These are phyloP conservation scores for Lithobius niger DNA, from an alignment of 1,140 invertebrate genomes.

Conservation along the genomic window DNA sequence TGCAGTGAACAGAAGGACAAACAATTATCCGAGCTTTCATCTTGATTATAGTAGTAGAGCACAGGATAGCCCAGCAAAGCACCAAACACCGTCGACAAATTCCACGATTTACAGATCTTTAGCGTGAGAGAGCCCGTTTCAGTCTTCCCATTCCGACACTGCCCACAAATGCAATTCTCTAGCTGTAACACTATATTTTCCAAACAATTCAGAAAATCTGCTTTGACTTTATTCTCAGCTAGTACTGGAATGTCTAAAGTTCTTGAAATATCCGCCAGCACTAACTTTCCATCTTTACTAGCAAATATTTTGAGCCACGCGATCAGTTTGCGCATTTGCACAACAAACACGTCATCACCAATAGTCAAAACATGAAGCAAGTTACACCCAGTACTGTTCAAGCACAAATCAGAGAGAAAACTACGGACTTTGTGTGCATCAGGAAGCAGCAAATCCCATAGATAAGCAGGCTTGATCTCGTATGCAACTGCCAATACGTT, in stretches of 20 bases:
- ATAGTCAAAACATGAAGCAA: neutral
- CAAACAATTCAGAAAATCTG: neutral
- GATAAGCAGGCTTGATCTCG: slow-evolving; percentile 19
- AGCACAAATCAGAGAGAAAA: neutral
- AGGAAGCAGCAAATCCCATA: slow-evolving; percentile 17
- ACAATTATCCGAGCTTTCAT: neutral
- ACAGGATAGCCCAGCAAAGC: slow-evolving; percentile 1
- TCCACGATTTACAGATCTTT: neutral
- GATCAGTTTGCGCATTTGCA: neutral
- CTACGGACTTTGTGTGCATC: neutral
- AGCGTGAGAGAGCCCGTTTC: too few species aligned
- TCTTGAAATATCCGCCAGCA: neutral
- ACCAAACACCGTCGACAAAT: slow-evolving; percentile 3
- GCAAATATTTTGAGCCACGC: neutral
- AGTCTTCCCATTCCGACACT: too few species aligned
- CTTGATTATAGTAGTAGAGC: neutral
- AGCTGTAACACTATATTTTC: neutral
- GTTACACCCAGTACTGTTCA: neutral
- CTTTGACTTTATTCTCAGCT: neutral
- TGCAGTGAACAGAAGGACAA: neutral
- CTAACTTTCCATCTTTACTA: neutral
- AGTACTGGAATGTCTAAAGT: neutral
- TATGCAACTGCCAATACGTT: slow-evolving; percentile 13
- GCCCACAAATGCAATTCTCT: neutral
- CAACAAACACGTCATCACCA: neutral